These are phyloP conservation scores for Adelphocoris suturalis DNA, from an alignment of 2,888 invertebrate species.

Conservation along the genomic window DNA sequence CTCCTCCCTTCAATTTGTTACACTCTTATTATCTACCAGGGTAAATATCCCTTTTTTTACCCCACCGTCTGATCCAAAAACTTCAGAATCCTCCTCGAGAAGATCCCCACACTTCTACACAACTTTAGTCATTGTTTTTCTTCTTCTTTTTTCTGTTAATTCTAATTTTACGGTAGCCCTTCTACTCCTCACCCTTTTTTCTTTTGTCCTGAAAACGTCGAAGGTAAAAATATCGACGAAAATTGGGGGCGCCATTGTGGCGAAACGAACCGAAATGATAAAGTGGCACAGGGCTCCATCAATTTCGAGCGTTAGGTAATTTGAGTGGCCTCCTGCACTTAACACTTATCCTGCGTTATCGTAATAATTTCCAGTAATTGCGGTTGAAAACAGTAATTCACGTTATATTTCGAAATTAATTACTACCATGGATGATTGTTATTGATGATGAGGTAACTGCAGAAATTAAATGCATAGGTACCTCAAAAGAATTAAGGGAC, in stretches of 20 bases:
- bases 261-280: neutral
- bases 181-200: neutral
- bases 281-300: neutral
- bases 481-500: too few relatives aligned
- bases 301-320: neutral
- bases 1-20: conserved; percentile 54
- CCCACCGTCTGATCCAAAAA: neutral
- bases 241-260: neutral
- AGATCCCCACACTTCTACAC: neutral
- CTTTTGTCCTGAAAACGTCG: neutral
- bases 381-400: neutral
- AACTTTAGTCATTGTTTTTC: neutral
- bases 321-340: neutral
- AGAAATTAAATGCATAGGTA: too few relatives aligned
- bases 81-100: neutral
- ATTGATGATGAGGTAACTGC: too few relatives aligned
- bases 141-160: neutral
- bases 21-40: conserved; percentile 55
- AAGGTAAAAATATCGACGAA: neutral
- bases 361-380: neutral
- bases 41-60: conserved; percentile 37
- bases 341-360: neutral
- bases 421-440: too few relatives aligned
- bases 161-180: neutral
- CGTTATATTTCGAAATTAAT: neutral